These are phyloP conservation scores for Neoarius graeffei DNA, from an alignment of 2,113 vertebrate species.

Conservation along the genomic window DNA sequence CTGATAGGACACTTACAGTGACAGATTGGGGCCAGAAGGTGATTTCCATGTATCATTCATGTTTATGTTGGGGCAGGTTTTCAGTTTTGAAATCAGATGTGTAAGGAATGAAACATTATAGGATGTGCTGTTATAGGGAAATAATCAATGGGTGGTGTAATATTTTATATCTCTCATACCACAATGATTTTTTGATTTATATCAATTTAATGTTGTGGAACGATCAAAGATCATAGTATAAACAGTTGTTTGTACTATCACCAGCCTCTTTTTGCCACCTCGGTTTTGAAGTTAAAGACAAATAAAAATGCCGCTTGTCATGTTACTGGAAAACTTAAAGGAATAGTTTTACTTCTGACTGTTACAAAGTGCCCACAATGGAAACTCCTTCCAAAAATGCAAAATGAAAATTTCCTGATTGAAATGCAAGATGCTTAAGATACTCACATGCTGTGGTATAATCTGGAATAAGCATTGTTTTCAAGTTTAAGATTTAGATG, in stretches of 20 bases:
- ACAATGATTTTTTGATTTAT: not conserved
- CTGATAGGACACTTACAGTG: slow-evolving; percentile 36
- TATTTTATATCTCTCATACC: not conserved
- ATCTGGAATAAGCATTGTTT: not conserved
- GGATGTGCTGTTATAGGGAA: not conserved
- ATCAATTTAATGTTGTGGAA: not conserved
- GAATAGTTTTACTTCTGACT: not conserved
- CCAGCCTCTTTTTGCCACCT: not conserved
- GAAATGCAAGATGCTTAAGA: not conserved
- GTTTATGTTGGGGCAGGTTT: not conserved
- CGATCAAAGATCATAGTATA: not conserved
- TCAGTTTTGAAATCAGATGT: not conserved
- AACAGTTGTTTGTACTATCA: not conserved
- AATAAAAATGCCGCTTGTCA: not conserved
- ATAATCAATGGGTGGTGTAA: no score
- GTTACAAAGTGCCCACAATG: not conserved
- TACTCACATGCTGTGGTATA: not conserved
- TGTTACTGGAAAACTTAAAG: not conserved
- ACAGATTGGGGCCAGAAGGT: slow-evolving; percentile 41
- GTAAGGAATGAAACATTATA: not conserved
- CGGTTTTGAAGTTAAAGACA: not conserved
- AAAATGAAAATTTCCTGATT: not conserved
- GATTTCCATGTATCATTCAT: slow-evolving; percentile 5
- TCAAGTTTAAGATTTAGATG: no score
- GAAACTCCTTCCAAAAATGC: not conserved